Evolutionary conservation across 2,888 invertebrate species (phyloP), one percentile per base, ranked within the genome.

Genomic region (Nasonovia ribisnigri): DNA sequence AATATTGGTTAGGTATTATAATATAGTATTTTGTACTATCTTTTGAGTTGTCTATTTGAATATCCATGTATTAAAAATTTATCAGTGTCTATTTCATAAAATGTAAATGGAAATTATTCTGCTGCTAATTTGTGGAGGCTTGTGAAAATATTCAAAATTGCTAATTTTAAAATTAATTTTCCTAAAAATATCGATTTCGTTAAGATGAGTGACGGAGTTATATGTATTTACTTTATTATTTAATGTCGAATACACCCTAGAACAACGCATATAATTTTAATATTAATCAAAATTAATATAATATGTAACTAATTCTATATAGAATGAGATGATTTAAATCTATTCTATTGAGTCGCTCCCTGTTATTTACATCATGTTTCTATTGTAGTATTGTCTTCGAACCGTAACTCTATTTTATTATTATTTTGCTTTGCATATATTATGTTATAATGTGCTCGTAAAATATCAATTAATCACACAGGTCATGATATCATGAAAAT

Each of bases 391-490:
- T 77, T 77, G 77, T 77, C 36, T 77, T 5, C 36, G 6, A 77
- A 77, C 36, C 16, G 6, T 77, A 42, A 36, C 20, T 77, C 20
- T 20, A 20, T 77, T 36, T 36, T 3, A 57, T 57, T 57, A 26
- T 57, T 60, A 60, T 77, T 77, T 77, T 36, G 57, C 24, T 77
- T 77, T 77, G 36, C 77, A 36, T 11, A 77, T 8, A 77, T 77
- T 77, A 77, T 88, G 3, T 48, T 88, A 51, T 88, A 51, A 48
- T 48, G 3, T 36, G 88, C 88, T 51, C 51, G 54, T 51, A 51
- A 88, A 88, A 88, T 88, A 88, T 20, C 20, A 88, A 88, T 88
- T 54, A 88, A 54, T 24, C 42, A n/a, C 24, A 10, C 43, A 46
- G 13, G 13, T 26, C 3, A 36, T 88, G 24, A 51, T n/a, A 26